A percentile compares a stretch with the other conserved stretches of the same genome.
Evolutionary conservation across 1,140 invertebrate species (phyloP).

Genomic region (Aradophagus sp.): DNA sequence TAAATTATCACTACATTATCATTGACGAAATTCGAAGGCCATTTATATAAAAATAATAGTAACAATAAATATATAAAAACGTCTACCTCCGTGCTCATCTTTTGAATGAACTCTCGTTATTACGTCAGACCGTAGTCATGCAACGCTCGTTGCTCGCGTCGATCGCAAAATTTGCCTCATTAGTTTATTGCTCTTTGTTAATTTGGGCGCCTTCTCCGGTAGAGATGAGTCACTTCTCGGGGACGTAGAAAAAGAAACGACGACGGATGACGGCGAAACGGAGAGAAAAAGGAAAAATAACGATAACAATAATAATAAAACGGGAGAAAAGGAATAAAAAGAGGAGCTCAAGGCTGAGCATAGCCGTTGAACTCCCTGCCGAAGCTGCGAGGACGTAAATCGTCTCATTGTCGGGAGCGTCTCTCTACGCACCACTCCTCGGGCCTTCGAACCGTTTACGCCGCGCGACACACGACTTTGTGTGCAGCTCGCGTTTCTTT

Average conservation of each 20-base stretch:
- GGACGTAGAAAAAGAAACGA: too few species aligned
- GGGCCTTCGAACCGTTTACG: conserved; percentile 39
- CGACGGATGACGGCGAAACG: too few species aligned
- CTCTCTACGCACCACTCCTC: conserved; percentile 41
- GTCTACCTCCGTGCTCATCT: too few species aligned
- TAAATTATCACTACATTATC: too few species aligned
- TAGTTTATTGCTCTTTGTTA: conserved; percentile 50
- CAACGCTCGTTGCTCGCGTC: conserved; percentile 26
- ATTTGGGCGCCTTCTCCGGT: conserved; percentile 22
- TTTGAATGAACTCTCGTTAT: too few species aligned
- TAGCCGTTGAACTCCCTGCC: conserved; percentile 56
- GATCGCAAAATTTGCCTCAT: conserved; percentile 37
- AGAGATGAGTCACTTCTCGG: conserved; percentile 61
- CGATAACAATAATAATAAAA: too few species aligned
- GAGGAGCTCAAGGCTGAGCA: conserved; percentile 49
- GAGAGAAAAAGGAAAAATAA: too few species aligned
- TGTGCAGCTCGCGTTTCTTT: conserved; percentile 42
- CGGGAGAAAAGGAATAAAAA: too few species aligned
- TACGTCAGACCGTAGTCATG: too few species aligned
- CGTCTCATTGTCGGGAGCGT: conserved; percentile 48
- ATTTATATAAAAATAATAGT: too few species aligned
- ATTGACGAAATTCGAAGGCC: too few species aligned
- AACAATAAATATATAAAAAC: too few species aligned
- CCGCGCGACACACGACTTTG: conserved; percentile 24
- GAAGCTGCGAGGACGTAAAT: conserved; percentile 57